These are phyloP conservation scores for Drosophila yakuba DNA, from an alignment of 1,140 invertebrate species.

Conservation along the genomic window DNA sequence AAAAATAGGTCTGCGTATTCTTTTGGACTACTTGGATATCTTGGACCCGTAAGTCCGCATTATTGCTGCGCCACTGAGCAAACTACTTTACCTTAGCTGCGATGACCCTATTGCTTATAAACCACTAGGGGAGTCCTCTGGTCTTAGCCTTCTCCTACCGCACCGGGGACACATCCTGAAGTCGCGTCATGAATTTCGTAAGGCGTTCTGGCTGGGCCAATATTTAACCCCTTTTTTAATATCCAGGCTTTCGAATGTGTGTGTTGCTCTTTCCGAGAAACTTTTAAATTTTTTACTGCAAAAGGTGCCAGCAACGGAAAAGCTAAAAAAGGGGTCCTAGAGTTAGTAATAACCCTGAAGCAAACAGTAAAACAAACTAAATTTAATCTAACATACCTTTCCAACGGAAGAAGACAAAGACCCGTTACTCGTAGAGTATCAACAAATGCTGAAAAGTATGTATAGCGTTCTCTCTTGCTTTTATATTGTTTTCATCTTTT, in stretches of 20 bases:
- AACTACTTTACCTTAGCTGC: slow-evolving; percentile 53
- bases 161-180: slow-evolving; percentile 1
- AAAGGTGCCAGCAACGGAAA: neutral
- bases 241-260: slow-evolving; percentile 10
- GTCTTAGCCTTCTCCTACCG: neutral
- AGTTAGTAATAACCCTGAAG: too few species aligned
- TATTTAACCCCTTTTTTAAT: slow-evolving; percentile 77
- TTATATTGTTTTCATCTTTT: too few species aligned
- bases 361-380: too few species aligned
- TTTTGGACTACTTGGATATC: neutral
- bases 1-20: slow-evolving; percentile 54
- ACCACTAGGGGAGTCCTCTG: slow-evolving; percentile 13
- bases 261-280: slow-evolving; percentile 7
- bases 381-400: too few species aligned
- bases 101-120: slow-evolving; percentile 40
- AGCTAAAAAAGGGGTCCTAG: too few species aligned
- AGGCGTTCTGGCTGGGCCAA: slow-evolving; percentile 40
- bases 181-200: slow-evolving; percentile 15
- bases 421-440: too few species aligned
- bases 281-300: too few species aligned
- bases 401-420: too few species aligned
- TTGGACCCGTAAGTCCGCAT: slow-evolving; percentile 38
- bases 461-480: too few species aligned
- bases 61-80: slow-evolving; percentile 63
- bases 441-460: too few species aligned